These are phyloP conservation scores for Tragopan temminckii DNA, from an alignment of 2,797 vertebrate genomes.

Conservation along the genomic window DNA sequence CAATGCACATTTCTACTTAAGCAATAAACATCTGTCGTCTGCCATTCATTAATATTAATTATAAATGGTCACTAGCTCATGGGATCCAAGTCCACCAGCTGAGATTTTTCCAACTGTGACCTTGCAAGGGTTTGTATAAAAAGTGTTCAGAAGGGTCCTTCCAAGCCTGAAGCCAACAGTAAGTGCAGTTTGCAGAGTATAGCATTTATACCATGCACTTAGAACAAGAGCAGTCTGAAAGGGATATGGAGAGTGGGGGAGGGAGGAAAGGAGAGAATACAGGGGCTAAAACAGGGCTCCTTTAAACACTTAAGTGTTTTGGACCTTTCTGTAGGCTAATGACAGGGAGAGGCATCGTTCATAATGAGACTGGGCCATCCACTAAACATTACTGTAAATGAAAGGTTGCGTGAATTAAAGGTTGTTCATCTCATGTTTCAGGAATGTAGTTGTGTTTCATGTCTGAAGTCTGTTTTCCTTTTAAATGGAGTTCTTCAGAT, in stretches of 20 bases:
- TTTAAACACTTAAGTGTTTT: slow-evolving; percentile 50
- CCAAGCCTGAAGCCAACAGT: slow-evolving; percentile 63
- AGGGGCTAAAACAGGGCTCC: background rate
- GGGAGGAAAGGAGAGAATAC: background rate
- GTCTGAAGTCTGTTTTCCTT: slow-evolving; percentile 77
- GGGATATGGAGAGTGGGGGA: slow-evolving; percentile 4
- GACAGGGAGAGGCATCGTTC: slow-evolving; percentile 46
- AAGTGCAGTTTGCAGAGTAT: slow-evolving; percentile 66
- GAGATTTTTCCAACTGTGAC: slow-evolving; percentile 83
- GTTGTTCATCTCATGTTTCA: slow-evolving; percentile 85
- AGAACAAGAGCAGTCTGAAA: slow-evolving; percentile 40
- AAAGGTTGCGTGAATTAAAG: slow-evolving; percentile 85
- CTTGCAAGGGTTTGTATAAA: slow-evolving; percentile 81
- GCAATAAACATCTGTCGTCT: slow-evolving; percentile 85
- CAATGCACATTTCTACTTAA: slow-evolving; percentile 80
- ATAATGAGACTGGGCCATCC: slow-evolving; percentile 20
- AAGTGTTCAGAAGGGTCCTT: slow-evolving; percentile 74
- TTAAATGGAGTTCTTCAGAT: slow-evolving; percentile 67
- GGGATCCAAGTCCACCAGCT: slow-evolving; percentile 84
- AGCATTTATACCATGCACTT: slow-evolving; percentile 70
- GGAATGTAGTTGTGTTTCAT: slow-evolving; percentile 85
- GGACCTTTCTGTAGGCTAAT: slow-evolving; percentile 52
- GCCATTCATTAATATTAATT: slow-evolving; percentile 88
- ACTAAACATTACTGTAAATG: slow-evolving; percentile 66
- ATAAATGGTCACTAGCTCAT: slow-evolving; percentile 78